Evolutionary conservation across 2,797 vertebrate species (phyloP).

Genomic region (Falco novaeseelandiae): DNA sequence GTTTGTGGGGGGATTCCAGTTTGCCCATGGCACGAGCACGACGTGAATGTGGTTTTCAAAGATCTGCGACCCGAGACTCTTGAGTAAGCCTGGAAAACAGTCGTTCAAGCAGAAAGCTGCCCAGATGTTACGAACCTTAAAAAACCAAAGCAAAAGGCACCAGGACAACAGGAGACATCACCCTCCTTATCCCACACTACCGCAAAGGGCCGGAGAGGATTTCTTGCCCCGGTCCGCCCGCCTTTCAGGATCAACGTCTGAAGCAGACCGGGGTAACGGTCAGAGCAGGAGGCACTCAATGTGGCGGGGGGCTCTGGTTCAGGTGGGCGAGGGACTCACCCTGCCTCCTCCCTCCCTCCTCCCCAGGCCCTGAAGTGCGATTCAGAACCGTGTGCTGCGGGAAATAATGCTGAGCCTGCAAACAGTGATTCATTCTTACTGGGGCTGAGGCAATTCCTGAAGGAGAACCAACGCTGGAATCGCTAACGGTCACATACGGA

Average conservation of each 20-base stretch:
- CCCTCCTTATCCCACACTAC: no score
- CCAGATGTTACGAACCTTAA: not conserved
- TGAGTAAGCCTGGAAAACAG: not conserved
- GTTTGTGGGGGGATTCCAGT: not conserved
- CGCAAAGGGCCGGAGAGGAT: not conserved
- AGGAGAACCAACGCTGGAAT: not conserved
- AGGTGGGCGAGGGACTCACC: not conserved
- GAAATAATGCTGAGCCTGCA: not conserved
- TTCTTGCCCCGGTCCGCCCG: not conserved
- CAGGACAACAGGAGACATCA: not conserved
- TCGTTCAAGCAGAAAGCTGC: not conserved
- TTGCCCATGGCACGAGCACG: not conserved
- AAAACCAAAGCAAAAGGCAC: not conserved
- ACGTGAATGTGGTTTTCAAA: not conserved
- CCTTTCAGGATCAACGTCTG: not conserved
- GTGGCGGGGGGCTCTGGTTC: not conserved
- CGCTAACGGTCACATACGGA: not conserved
- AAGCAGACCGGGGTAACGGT: rapidly evolving
- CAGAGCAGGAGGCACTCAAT: not conserved
- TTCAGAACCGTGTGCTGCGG: not conserved
- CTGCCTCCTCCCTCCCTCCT: not conserved
- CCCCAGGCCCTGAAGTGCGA: not conserved
- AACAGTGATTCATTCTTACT: not conserved
- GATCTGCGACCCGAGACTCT: not conserved
- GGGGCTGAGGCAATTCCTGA: not conserved